Evolutionary conservation across 2,888 invertebrate species (phyloP).

Genomic region (Dioctria linearis): DNA sequence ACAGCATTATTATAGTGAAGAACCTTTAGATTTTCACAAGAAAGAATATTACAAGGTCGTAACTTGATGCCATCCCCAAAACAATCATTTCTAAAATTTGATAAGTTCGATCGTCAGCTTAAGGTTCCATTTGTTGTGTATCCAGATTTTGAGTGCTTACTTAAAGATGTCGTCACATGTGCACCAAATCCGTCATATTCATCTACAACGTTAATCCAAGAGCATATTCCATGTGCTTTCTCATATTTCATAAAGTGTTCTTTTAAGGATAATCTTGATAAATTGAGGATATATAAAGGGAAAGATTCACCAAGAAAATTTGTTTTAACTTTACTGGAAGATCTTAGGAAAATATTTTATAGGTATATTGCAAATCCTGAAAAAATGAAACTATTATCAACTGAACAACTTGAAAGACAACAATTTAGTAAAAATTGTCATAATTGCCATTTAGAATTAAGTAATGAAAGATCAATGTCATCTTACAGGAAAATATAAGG

Average conservation of each 20-base stretch:
- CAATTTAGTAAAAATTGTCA: neutral
- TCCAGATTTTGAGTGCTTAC: too few species aligned
- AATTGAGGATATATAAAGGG: neutral
- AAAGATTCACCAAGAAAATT: neutral
- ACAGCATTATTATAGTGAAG: too few species aligned
- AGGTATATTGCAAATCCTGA: too few species aligned
- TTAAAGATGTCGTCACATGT: conserved; percentile 57
- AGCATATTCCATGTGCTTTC: conserved; percentile 33
- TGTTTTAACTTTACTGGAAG: neutral
- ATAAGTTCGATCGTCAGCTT: too few species aligned
- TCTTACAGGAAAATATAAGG: neutral
- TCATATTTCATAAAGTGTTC: conserved; percentile 34
- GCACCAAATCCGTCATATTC: conserved; percentile 61
- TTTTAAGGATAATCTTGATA: conserved; percentile 17
- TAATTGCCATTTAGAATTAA: neutral
- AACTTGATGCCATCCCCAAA: too few species aligned
- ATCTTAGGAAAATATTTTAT: neutral
- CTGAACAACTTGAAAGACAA: neutral
- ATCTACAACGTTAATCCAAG: conserved; percentile 1
- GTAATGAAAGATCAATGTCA: neutral
- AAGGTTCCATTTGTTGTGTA: too few species aligned
- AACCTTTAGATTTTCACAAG: too few species aligned
- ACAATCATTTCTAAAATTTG: too few species aligned
- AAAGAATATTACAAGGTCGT: too few species aligned
- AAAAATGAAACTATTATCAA: neutral